Evolutionary conservation across 2,888 invertebrate genomes (phyloP).

Genomic region (Deilephila elpenor): DNA sequence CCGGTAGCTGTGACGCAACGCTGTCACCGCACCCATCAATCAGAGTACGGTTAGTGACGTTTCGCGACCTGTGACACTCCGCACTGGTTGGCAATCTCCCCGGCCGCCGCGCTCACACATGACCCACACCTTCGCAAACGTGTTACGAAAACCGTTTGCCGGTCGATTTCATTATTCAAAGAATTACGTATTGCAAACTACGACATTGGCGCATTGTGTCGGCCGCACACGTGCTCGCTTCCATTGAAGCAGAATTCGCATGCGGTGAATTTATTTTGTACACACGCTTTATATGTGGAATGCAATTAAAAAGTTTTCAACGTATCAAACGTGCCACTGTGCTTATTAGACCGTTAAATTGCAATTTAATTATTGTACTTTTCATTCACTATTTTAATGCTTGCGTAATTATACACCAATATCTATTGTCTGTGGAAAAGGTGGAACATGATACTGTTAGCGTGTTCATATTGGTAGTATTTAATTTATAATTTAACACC

Average conservation of each 20-base stretch:
- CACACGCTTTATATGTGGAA: background rate
- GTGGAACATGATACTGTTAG: background rate
- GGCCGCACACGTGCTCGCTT: slow-evolving; percentile 10
- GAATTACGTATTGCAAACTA: slow-evolving; percentile 26
- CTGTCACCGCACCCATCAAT: slow-evolving; percentile 80
- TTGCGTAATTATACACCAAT: background rate
- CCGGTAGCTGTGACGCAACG: slow-evolving; percentile 65
- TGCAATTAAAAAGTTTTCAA: slow-evolving; percentile 19
- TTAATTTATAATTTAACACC: background rate
- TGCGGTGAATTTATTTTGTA: slow-evolving; percentile 20
- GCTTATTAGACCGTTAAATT: slow-evolving; percentile 17
- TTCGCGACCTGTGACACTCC: slow-evolving; percentile 60
- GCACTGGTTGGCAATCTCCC: slow-evolving; percentile 31
- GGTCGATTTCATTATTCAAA: slow-evolving; percentile 27
- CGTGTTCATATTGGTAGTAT: background rate
- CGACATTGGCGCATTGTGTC: slow-evolving; percentile 18
- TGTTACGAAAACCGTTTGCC: slow-evolving; percentile 21
- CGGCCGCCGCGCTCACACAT: slow-evolving; percentile 39
- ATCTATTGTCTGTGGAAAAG: slow-evolving; percentile 7
- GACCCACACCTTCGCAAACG: slow-evolving; percentile 37
- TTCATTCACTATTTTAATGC: slow-evolving; percentile 16
- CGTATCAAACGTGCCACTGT: slow-evolving; percentile 2
- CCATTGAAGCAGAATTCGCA: slow-evolving; percentile 22
- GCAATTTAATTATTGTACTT: slow-evolving; percentile 10
- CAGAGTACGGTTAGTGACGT: slow-evolving; percentile 71